Percentiles rank a stretch among this genome's conserved stretches.
phyloP scores from a whole-genome alignment of 2,113 vertebrate genomes.

The Miniopterus natalensis region DNA sequence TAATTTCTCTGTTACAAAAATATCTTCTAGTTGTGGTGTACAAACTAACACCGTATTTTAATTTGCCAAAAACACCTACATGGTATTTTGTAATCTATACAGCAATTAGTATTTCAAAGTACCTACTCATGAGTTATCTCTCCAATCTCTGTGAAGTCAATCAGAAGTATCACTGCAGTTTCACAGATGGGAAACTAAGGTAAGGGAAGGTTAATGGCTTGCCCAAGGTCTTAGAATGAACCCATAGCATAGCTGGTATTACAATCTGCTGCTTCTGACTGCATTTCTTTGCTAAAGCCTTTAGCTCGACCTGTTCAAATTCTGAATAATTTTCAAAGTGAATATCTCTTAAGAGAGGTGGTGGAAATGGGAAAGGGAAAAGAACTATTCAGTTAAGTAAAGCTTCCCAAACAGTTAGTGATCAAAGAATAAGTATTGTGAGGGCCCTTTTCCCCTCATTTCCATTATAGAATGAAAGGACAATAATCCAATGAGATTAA shows the following conservation, averaged over 20 bases:
- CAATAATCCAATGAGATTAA: slow-evolving; percentile 55
- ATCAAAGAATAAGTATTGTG: slow-evolving; percentile 45
- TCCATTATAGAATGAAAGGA: slow-evolving; percentile 32
- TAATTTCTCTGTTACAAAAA: slow-evolving; percentile 42
- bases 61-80: slow-evolving; percentile 24
- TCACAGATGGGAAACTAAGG: slow-evolving; percentile 18
- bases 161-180: slow-evolving; percentile 24
- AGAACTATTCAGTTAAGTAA: slow-evolving; percentile 18
- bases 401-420: slow-evolving; percentile 31
- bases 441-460: neutral
- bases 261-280: slow-evolving; percentile 23
- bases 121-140: slow-evolving; percentile 1
- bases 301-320: slow-evolving; percentile 10
- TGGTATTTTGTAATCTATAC: slow-evolving; percentile 3
- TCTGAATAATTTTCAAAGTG: slow-evolving; percentile 65
- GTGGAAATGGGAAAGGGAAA: neutral
- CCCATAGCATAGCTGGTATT: neutral
- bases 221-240: slow-evolving; percentile 27
- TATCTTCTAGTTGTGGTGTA: slow-evolving; percentile 4
- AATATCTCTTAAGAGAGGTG: slow-evolving; percentile 28
- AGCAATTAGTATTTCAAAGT: slow-evolving; percentile 47
- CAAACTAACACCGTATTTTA: slow-evolving; percentile 39
- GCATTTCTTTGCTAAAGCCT: slow-evolving; percentile 25
- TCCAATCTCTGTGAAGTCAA: slow-evolving; percentile 42
- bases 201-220: slow-evolving; percentile 18